Base-by-base conservation (phyloP, 2,797 vertebrate genomes). In the Pristis pectinata region DNA sequence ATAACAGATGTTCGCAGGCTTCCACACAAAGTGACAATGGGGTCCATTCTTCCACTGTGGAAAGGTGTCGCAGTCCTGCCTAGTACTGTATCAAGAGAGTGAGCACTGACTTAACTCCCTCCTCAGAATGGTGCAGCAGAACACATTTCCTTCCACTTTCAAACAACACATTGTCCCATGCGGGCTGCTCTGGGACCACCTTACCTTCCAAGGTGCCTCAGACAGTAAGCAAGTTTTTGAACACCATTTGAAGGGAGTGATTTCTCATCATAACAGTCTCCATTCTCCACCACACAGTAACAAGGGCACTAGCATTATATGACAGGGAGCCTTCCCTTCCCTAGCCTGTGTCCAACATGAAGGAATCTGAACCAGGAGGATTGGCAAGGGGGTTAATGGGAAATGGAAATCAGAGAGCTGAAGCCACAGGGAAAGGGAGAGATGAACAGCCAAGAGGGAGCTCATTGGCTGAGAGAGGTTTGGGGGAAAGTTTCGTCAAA, bases 71-170 rank as follows among this genome's bases (percentile, higher is more conserved):
- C 92, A 74, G 92, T 94, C 49, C 92, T 94, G 92, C 92, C 92
- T 94, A 94, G 70, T 76, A 74, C 70, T 93, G 91, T 93, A 93
- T 92, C 72, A 76, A 94, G 70, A 94, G 70, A 94, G 92, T 76
- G 92, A 94, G 67, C 67, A 94, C 92, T 34, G 72, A 76, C 92
- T 94, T 94, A 41, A 76, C 92, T 94, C 67, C 92, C 70, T 94
- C 92, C 92, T 53, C 72, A 94, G 92, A 72, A 72, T 19, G 44
- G 70, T n/a, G 67, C 44, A 22, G 30, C n/a, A 67, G 87, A 67
- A 93, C 41, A 93, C 92, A 49, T 53, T 34, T 49, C 44, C 41
- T 76, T 56, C 92, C 70, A 93, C 22, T 44, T 74, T 72, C 67
- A 93, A 93, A 53, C 61, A 70, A n/a, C 64, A 92, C 59, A 92